These are phyloP conservation scores for Frankliniella intonsa DNA, from an alignment of 2,888 invertebrate genomes.

Conservation along the genomic window DNA sequence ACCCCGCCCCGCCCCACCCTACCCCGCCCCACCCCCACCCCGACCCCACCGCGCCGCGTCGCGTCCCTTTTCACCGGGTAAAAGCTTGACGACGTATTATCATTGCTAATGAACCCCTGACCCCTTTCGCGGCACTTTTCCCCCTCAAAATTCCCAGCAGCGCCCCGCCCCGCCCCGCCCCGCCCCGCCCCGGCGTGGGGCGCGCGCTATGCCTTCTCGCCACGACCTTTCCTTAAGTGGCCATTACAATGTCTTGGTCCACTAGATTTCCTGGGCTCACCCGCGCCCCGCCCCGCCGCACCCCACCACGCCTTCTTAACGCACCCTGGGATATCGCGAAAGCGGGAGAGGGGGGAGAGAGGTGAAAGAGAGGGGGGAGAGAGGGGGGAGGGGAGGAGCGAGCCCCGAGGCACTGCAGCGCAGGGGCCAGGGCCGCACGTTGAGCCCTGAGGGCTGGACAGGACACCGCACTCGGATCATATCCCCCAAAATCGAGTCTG, in stretches of 20 bases:
- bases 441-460: too few relatives aligned
- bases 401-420: too few relatives aligned
- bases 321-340: neutral
- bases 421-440: too few relatives aligned
- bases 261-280: slow-evolving; percentile 9
- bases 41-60: too few relatives aligned
- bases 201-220: neutral
- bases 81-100: slow-evolving; percentile 9
- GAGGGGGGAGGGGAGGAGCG: too few relatives aligned
- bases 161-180: neutral
- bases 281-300: neutral
- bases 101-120: slow-evolving; percentile 22
- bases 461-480: too few relatives aligned
- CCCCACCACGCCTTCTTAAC: neutral
- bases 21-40: too few relatives aligned
- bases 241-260: slow-evolving; percentile 1
- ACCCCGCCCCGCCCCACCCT: too few relatives aligned
- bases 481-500: too few relatives aligned
- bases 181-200: neutral
- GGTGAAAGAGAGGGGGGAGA: too few relatives aligned
- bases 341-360: too few relatives aligned
- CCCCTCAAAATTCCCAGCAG: neutral
- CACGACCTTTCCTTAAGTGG: neutral
- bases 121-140: slow-evolving; percentile 16
- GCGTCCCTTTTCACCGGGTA: too few relatives aligned